Evolutionary conservation across 2,888 invertebrate species (phyloP), one percentile per base, ranked within the genome.

Genomic region (Lycophotia porphyrea): DNA sequence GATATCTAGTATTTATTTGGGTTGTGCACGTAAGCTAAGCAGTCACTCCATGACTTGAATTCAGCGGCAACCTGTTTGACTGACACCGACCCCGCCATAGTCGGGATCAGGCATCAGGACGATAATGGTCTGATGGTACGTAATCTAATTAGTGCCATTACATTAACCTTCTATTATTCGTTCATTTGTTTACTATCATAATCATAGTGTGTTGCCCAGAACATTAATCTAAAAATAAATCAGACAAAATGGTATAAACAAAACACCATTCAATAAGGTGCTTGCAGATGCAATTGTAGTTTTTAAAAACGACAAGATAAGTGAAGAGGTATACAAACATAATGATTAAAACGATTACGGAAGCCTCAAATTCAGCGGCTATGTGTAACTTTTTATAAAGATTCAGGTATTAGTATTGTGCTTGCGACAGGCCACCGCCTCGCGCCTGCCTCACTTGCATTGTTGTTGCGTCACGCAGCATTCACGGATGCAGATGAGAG

Each of bases 381-480:
- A 31, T 70, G 39, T 69, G 71, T 71, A 67, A 73, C 47, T 61
- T 44, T 44, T 44, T 61, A 58, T 72, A 68, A 58, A 78, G 58
- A 49, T 81, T 69, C 42, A 36, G 73, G 63, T 65, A 61, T 84
- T 44, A 76, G 42, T 63, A 47, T 63, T 69, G 49, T 61, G 71
- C 60, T 85, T 82, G 42, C 83, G 68, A 61, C 68, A 82, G 58
- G 5, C 24, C n/a, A 1, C 13, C 31, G 18, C 27, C n/a, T 81
- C 73, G 85, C 74, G 72, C 70, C 60, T 78, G 77, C 82, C 81
- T 68, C 77, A 71, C 77, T 71, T 82, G 83, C 84, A 76, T 70
- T 63, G 52, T 44, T 39, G 64, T 84, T 85, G 61, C 80, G 69
- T 44, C 83, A 84, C 1, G 9, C 52, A 71, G 60, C 67, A 27